Conservation (phyloP, 1,140 invertebrate genomes). For the Platorchestia sp. region DNA sequence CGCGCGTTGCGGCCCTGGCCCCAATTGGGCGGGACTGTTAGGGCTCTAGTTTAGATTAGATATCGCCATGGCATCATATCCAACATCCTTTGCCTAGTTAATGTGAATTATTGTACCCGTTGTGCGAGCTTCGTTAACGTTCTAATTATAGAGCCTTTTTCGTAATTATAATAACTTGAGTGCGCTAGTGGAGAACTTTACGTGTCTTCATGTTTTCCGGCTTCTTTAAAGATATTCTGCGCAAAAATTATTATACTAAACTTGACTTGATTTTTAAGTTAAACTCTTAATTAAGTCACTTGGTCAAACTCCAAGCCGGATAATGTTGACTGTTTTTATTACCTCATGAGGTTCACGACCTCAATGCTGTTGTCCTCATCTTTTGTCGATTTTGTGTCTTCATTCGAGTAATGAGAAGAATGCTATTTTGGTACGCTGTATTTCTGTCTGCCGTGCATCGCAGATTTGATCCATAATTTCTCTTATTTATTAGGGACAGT, state of each 20-base stretch:
- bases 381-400: too few species aligned
- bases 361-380: too few species aligned
- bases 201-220: background rate
- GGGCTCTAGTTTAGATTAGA: conserved; percentile 20
- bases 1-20: background rate
- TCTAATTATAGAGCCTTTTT: background rate
- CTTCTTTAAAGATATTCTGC: background rate
- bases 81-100: background rate
- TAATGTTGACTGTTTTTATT: background rate
- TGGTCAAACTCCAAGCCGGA: background rate
- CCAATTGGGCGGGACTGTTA: background rate
- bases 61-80: background rate
- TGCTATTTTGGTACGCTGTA: too few species aligned
- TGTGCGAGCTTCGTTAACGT: background rate
- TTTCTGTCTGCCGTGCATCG: too few species aligned
- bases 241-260: background rate
- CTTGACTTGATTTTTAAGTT: too few species aligned
- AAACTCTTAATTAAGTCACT: background rate
- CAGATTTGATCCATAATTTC: too few species aligned
- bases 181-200: background rate
- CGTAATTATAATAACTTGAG: background rate
- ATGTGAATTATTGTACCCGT: background rate
- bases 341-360: too few species aligned
- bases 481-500: too few species aligned
- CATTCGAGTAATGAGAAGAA: too few species aligned